Percentiles rank a stretch among this genome's conserved stretches.
phyloP scores from a whole-genome alignment of 2,113 vertebrate genomes.

The Dromaius novaehollandiae region DNA sequence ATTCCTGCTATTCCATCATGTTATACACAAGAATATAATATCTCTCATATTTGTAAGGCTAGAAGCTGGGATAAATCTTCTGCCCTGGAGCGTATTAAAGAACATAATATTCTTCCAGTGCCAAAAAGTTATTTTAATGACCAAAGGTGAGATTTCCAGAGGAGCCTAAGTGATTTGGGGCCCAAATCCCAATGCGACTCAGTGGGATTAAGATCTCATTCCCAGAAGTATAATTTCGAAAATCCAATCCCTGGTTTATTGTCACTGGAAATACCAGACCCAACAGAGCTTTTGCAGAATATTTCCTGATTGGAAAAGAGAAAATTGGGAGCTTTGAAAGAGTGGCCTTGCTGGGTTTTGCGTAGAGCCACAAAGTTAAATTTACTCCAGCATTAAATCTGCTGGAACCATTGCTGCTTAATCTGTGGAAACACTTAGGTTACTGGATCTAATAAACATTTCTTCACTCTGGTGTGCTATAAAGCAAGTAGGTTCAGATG shows the following conservation, averaged over 20 bases:
- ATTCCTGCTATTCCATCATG: neutral
- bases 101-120: neutral
- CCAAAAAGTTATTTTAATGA: slow-evolving; percentile 42
- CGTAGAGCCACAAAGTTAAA: slow-evolving; percentile 27
- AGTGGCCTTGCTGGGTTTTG: slow-evolving; percentile 23
- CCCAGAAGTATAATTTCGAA: slow-evolving; percentile 38
- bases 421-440: slow-evolving; percentile 53
- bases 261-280: slow-evolving; percentile 47
- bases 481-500: slow-evolving; percentile 50
- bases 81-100: neutral
- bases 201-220: slow-evolving; percentile 32
- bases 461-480: slow-evolving; percentile 59
- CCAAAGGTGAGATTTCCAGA: slow-evolving; percentile 55
- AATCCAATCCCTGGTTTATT: slow-evolving; percentile 15
- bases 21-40: neutral
- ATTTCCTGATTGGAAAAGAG: slow-evolving; percentile 37
- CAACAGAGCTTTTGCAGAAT: slow-evolving; percentile 13
- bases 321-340: slow-evolving; percentile 41
- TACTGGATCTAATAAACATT: slow-evolving; percentile 59
- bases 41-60: neutral
- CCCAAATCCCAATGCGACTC: neutral
- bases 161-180: slow-evolving; percentile 3
- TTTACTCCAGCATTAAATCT: slow-evolving; percentile 47
- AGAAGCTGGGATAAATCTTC: slow-evolving; percentile 8
- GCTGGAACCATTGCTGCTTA: slow-evolving; percentile 40